phyloP scores from a whole-genome alignment of 2,113 vertebrate species.

The Empidonax traillii region DNA sequence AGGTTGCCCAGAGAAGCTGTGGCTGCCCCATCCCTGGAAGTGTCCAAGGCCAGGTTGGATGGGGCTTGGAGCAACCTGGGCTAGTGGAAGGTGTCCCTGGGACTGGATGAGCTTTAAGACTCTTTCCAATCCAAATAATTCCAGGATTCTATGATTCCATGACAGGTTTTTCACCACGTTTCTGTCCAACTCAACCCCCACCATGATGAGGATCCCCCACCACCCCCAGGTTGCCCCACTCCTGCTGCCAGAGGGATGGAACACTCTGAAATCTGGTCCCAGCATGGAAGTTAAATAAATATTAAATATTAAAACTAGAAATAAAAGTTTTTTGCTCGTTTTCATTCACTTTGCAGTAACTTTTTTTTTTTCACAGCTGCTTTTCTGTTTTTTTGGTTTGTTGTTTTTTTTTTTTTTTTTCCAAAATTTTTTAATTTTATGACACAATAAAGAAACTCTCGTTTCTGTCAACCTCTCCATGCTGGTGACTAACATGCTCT shows the following conservation, averaged over 20 bases:
- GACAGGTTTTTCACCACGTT: neutral
- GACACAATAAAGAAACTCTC: neutral
- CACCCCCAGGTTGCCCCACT: rapidly evolving
- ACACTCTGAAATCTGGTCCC: neutral
- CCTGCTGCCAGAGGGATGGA: neutral
- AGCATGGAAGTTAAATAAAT: neutral
- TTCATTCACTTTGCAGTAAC: neutral
- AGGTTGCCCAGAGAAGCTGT: neutral
- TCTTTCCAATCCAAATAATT: rapidly evolving
- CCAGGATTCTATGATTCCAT: neutral
- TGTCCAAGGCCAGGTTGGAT: neutral
- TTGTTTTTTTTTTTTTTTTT: neutral
- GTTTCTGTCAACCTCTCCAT: neutral
- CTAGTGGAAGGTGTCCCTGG: neutral
- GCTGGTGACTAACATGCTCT: neutral
- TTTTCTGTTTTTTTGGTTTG: neutral
- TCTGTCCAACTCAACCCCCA: neutral
- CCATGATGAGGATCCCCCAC: neutral
- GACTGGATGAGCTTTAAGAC: rapidly evolving
- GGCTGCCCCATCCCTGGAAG: neutral
- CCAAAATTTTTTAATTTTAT: neutral
- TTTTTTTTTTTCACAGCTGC: neutral
- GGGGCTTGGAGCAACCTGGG: neutral
- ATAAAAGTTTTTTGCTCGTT: neutral
- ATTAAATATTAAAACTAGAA: neutral